Evolutionary conservation across 2,113 vertebrate genomes (phyloP).

Genomic region (Rhinolophus sinicus): DNA sequence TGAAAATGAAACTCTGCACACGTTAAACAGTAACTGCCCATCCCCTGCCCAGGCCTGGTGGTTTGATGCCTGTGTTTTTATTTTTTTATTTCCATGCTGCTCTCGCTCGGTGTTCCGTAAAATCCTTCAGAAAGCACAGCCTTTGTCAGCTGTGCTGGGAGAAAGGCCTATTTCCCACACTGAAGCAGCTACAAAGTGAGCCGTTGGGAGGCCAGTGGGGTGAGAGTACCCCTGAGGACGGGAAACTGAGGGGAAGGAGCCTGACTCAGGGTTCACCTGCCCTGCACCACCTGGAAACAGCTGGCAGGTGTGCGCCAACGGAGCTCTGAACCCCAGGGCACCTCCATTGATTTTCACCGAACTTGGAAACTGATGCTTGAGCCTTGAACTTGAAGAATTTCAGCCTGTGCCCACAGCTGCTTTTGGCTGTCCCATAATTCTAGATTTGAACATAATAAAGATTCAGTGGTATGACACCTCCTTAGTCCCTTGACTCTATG

Average conservation of each 20-base stretch:
- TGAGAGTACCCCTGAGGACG: background rate
- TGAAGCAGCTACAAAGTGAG: background rate
- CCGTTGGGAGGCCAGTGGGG: background rate
- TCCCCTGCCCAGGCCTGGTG: background rate
- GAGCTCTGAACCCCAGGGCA: background rate
- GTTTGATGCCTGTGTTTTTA: background rate
- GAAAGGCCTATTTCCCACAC: background rate
- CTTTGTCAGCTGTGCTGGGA: background rate
- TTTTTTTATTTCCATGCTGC: background rate
- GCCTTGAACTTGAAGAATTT: slow-evolving; percentile 58
- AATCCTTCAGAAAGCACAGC: slow-evolving; percentile 15
- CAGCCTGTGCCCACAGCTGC: slow-evolving; percentile 24
- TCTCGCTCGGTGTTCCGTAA: background rate
- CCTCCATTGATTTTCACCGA: background rate
- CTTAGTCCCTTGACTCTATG: slow-evolving; percentile 44
- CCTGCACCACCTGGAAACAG: background rate
- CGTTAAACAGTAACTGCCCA: background rate
- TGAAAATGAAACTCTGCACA: background rate
- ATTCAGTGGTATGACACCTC: background rate
- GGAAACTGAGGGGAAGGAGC: background rate
- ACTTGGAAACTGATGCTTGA: background rate
- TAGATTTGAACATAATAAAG: slow-evolving; percentile 51
- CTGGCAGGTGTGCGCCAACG: background rate
- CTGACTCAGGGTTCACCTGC: background rate
- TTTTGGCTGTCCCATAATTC: slow-evolving; percentile 47